These are phyloP conservation scores for Phengaris arion DNA, from an alignment of 2,888 invertebrate species.

Conservation along the genomic window DNA sequence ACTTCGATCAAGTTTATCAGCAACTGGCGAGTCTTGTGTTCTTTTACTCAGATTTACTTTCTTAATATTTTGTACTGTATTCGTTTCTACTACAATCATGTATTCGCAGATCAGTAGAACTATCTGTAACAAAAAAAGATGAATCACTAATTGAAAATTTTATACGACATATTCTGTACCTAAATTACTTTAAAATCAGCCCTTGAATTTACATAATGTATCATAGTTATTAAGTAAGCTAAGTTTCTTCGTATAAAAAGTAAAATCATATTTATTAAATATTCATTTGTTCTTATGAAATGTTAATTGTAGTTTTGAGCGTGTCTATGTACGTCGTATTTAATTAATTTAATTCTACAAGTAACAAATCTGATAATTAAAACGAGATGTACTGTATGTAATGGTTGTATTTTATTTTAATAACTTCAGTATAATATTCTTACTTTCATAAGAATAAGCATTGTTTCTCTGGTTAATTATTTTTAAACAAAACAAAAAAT, in stretches of 20 bases:
- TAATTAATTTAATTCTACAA: not conserved
- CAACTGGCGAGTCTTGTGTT: constrained; percentile 55
- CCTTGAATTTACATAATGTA: no score
- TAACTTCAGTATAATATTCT: not conserved
- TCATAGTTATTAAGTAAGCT: no score
- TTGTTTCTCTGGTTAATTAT: not conserved
- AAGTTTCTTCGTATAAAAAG: no score
- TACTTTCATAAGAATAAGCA: not conserved
- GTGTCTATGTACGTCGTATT: not conserved
- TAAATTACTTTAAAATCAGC: no score
- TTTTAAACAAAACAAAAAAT: not conserved
- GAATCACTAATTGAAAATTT: not conserved
- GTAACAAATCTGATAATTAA: not conserved
- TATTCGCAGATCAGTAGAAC: constrained; percentile 76
- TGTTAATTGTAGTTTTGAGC: no score
- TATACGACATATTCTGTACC: not conserved
- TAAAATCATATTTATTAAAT: no score
- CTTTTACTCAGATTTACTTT: constrained; percentile 45
- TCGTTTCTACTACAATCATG: constrained; percentile 71
- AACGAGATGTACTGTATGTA: not conserved
- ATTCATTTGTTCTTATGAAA: no score
- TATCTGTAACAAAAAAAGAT: constrained; percentile 59
- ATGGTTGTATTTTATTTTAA: not conserved
- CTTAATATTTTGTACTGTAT: constrained; percentile 61
- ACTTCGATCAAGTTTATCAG: constrained; percentile 65